These are phyloP conservation scores for Venturia canescens DNA, from an alignment of 1,140 invertebrate genomes.

Conservation along the genomic window DNA sequence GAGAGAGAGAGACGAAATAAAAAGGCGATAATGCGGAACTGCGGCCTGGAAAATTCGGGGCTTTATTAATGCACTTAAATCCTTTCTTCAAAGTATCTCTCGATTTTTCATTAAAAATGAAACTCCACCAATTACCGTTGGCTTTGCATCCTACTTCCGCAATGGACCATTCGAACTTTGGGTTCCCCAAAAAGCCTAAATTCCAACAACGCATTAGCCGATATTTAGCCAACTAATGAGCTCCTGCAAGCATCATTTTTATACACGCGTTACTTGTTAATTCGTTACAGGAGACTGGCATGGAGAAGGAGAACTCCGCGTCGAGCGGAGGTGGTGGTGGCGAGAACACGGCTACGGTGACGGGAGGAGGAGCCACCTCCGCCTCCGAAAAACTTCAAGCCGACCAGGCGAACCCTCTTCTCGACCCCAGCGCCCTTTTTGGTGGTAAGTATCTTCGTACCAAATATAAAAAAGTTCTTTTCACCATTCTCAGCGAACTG, in stretches of 20 bases:
- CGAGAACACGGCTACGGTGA: conserved; percentile 68
- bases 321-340: conserved; percentile 72
- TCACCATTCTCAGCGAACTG: neutral
- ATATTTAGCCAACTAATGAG: neutral
- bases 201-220: no score
- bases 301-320: conserved; percentile 77
- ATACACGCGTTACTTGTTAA: neutral
- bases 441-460: conserved; percentile 67
- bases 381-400: conserved; percentile 75
- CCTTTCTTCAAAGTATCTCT: neutral
- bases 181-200: no score
- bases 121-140: no score
- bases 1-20: neutral
- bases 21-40: neutral
- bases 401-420: conserved; percentile 75
- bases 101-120: no score
- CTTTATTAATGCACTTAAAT: neutral
- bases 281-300: conserved; percentile 69
- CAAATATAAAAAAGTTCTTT: neutral
- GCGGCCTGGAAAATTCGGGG: neutral
- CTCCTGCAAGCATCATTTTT: no score
- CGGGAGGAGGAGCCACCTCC: conserved; percentile 71
- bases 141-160: no score
- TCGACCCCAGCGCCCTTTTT: conserved; percentile 75
- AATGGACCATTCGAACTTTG: no score